Evolutionary conservation across 2,888 invertebrate genomes (phyloP).

Genomic region (Tachina fera): DNA sequence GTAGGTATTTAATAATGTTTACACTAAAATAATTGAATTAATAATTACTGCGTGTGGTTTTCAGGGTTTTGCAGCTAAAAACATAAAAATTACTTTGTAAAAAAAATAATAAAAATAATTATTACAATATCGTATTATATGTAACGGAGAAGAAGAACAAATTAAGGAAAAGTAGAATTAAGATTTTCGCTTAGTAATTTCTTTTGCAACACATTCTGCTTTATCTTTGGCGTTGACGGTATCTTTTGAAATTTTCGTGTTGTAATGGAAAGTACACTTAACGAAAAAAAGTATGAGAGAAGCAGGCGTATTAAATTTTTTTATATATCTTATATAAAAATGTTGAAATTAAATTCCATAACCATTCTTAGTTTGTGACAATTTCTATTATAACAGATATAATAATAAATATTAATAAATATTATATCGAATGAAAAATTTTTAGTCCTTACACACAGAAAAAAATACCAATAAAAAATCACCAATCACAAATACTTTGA

Average conservation of each 20-base stretch:
- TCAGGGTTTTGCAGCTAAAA: slow-evolving; percentile 80
- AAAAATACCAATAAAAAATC: no score
- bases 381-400: no score
- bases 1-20: slow-evolving; percentile 75
- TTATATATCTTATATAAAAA: no score
- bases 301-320: not conserved
- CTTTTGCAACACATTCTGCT: slow-evolving; percentile 41
- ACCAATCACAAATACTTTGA: no score
- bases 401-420: no score
- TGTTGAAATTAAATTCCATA: no score
- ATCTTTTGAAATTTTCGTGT: slow-evolving; percentile 27
- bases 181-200: slow-evolving; percentile 62
- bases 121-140: slow-evolving; percentile 42
- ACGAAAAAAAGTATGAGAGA: slow-evolving; percentile 8
- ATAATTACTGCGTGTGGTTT: slow-evolving; percentile 82
- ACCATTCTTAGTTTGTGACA: no score
- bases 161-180: slow-evolving; percentile 27
- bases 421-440: no score
- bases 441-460: no score
- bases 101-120: slow-evolving; percentile 53
- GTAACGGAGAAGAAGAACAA: slow-evolving; percentile 6
- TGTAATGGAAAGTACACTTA: slow-evolving; percentile 41
- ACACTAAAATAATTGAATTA: slow-evolving; percentile 82
- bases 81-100: slow-evolving; percentile 62
- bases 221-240: slow-evolving; percentile 46